Conservation (phyloP, 2,797 vertebrate genomes). For the Peromyscus melanophrys region DNA sequence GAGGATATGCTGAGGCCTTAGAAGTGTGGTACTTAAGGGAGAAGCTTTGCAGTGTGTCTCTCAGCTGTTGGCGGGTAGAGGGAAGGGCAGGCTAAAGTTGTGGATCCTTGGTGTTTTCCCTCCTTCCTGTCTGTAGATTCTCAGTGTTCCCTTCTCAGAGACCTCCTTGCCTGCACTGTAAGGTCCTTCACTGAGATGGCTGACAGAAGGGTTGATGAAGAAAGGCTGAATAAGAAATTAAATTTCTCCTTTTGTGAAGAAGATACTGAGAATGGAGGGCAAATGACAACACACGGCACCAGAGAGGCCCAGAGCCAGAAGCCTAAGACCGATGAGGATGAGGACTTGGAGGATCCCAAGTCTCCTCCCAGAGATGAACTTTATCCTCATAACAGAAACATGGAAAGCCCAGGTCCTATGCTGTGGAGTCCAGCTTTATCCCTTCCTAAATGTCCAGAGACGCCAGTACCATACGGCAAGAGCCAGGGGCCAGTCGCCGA, state of each 20-base stretch:
- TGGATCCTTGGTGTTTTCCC: neutral
- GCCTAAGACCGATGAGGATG: constrained; percentile 13
- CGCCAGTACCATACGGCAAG: constrained; percentile 92
- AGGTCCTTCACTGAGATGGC: constrained; percentile 83
- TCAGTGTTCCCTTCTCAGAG: neutral
- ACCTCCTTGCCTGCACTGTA: neutral
- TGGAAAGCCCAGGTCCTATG: neutral
- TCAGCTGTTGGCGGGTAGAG: neutral
- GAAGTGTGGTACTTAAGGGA: constrained; percentile 63
- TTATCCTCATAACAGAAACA: neutral
- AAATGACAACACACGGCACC: constrained; percentile 39
- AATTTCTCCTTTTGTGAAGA: constrained; percentile 91
- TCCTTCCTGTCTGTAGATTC: neutral
- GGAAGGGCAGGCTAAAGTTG: neutral
- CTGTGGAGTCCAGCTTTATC: neutral
- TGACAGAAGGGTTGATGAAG: constrained; percentile 80
- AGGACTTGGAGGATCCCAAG: neutral
- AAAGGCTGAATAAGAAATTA: constrained; percentile 90
- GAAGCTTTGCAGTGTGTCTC: neutral
- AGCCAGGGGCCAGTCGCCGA: constrained; percentile 92
- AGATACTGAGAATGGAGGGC: constrained; percentile 59
- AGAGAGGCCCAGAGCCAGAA: constrained; percentile 61
- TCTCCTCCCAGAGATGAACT: constrained; percentile 68
- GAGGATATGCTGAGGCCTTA: constrained; percentile 43
- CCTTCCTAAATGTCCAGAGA: constrained; percentile 82